Evolutionary conservation across 2,797 vertebrate species (phyloP), one percentile per base, ranked within the genome.

Genomic region (Ctenopoma kingsleyae): DNA sequence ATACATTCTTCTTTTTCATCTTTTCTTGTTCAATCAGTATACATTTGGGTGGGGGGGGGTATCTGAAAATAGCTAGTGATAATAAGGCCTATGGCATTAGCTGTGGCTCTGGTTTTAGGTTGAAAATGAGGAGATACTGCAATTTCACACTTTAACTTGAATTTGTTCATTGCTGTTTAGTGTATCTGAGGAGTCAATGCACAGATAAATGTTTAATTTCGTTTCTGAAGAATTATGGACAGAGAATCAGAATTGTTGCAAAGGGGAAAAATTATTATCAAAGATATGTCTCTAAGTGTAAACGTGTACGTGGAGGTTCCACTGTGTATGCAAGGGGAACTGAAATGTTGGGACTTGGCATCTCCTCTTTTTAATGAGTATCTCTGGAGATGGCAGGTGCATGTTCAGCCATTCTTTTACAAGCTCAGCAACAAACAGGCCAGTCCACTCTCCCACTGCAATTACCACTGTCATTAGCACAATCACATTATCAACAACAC

Each of bases 361-460:
- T 85, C 75, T 82, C 75, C 86, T 78, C 84, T 87, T 88, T 93
- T 92, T 94, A 93, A 93, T 93, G 92, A 93, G 90, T 13, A 88
- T 91, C 93, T 94, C 92, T 87, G 82, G 93, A 93, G 92, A 92
- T 90, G 92, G 87, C 92, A 95, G 93, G 91, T 93, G 92, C 89
- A 87, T 92, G 91, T 93, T 93, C 87, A 93, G 91, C 90, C 88
- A 57, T 86, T 91, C 86, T 90, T 89, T 82, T 89, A 91, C 91
- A 91, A 90, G 90, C 91, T 90, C 89, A 92, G 92, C 93, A 89
- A 74, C 87, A 86, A 85, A 84, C 83, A 74, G 83, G 78, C 81
- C 85, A 64, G 76, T 63, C 69, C 80, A 66, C 67, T 55, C 80
- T 81, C 85, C 79, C 86, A 76, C 80, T 80, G 77, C 82, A 88